phyloP scores from a whole-genome alignment of 2,113 vertebrate species.

The Loxodonta africana region DNA sequence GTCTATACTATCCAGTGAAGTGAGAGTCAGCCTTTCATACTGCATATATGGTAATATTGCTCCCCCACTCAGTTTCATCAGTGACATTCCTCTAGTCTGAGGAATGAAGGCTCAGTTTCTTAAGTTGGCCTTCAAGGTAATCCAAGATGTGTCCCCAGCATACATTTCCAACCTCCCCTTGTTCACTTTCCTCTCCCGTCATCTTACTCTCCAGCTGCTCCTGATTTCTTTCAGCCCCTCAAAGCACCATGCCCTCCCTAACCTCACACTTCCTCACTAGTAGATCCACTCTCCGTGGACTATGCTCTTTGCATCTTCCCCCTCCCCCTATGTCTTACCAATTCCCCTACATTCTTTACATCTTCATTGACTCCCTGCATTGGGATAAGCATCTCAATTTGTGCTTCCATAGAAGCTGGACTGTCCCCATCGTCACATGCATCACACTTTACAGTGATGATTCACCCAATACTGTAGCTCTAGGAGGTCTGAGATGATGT shows the following conservation, averaged over 20 bases:
- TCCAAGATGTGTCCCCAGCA: neutral
- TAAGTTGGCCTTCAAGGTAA: neutral
- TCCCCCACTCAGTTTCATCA: conserved; percentile 28
- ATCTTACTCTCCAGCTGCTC: neutral
- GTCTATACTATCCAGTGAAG: neutral
- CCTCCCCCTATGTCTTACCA: neutral
- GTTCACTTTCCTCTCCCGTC: neutral
- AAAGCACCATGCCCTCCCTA: neutral
- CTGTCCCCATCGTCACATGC: neutral
- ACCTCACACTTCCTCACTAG: neutral
- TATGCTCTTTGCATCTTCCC: fast-evolving
- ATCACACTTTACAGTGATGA: neutral
- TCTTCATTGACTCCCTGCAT: neutral
- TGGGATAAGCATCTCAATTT: neutral
- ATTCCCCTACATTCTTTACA: neutral
- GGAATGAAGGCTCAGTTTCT: neutral
- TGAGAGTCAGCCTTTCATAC: conserved; percentile 31
- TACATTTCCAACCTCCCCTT: neutral
- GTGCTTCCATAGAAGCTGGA: neutral
- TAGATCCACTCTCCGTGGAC: neutral
- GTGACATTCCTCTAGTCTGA: neutral
- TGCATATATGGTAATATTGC: conserved; percentile 20
- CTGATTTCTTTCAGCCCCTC: neutral
- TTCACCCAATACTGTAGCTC: neutral
- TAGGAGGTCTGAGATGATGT: neutral